These are phyloP conservation scores for Hedya salicella DNA, from an alignment of 2,888 invertebrate species.

Conservation along the genomic window DNA sequence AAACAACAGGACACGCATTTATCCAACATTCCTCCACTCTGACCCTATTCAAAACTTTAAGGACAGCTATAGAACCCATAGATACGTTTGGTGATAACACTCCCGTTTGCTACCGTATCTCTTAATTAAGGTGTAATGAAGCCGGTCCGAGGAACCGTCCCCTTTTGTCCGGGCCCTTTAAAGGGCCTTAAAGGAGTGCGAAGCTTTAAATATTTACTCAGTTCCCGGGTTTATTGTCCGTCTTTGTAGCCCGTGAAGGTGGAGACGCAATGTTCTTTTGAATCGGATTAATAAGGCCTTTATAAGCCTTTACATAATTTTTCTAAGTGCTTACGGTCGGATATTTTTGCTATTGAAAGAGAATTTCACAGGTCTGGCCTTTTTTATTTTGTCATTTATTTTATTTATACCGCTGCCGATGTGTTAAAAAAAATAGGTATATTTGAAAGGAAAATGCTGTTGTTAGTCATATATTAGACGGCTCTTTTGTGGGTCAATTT, in stretches of 20 bases:
- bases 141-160: constrained; percentile 19
- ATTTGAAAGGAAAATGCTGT: too few relatives aligned
- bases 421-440: too few relatives aligned
- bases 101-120: not conserved
- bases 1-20: too few relatives aligned
- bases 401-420: too few relatives aligned
- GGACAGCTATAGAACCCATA: not conserved
- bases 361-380: not conserved
- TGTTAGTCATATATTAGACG: too few relatives aligned
- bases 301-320: not conserved
- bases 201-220: constrained; percentile 27
- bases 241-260: constrained; percentile 19
- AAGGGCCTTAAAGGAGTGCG: constrained; percentile 4
- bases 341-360: not conserved
- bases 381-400: too few relatives aligned
- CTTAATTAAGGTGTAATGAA: constrained; percentile 24
- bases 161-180: constrained; percentile 20
- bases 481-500: too few relatives aligned
- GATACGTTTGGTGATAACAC: not conserved
- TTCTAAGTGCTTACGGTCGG: not conserved
- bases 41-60: not conserved
- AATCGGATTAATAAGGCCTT: not conserved
- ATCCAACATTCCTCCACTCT: not conserved
- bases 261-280: constrained; percentile 1
- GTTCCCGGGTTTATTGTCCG: constrained; percentile 18